Conservation (phyloP, 2,888 invertebrate genomes). For the Hypomecis punctinalis region DNA sequence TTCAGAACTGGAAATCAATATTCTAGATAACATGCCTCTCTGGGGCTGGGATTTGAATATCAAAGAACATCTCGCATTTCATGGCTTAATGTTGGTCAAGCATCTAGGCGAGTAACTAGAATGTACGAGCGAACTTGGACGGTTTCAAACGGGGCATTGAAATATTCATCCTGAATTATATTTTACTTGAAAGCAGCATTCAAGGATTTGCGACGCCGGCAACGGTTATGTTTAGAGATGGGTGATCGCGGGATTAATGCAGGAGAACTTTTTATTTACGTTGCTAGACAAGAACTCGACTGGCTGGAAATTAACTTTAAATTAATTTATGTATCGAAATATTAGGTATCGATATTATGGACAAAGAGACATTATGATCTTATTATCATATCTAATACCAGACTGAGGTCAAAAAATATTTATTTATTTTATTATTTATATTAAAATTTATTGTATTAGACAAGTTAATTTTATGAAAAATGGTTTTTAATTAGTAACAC, state of each 20-base stretch:
- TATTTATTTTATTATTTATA: too few species aligned
- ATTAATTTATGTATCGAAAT: too few species aligned
- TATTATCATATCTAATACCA: too few species aligned
- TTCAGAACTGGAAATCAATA: conserved; percentile 5
- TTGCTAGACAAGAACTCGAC: too few species aligned
- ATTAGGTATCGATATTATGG: too few species aligned
- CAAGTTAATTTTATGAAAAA: too few species aligned
- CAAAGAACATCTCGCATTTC: conserved; percentile 12
- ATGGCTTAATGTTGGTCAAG: conserved; percentile 20
- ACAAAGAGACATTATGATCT: too few species aligned
- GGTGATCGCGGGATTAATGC: not conserved
- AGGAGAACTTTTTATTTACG: too few species aligned
- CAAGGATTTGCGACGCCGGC: not conserved
- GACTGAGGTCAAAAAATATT: too few species aligned
- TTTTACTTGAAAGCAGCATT: conserved; percentile 1
- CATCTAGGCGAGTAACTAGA: conserved; percentile 12
- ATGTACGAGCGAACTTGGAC: conserved; percentile 12
- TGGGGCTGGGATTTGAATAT: conserved; percentile 5
- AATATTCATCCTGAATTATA: conserved; percentile 12
- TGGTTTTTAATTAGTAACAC: too few species aligned
- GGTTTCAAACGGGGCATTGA: conserved; percentile 17
- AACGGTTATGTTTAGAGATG: not conserved
- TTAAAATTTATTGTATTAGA: too few species aligned
- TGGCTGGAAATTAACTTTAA: too few species aligned
- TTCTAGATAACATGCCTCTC: not conserved